A percentile compares a stretch with the other conserved stretches of the same genome.
phyloP scores from a whole-genome alignment of 1,140 invertebrate species.

The Drosophila sechellia region DNA sequence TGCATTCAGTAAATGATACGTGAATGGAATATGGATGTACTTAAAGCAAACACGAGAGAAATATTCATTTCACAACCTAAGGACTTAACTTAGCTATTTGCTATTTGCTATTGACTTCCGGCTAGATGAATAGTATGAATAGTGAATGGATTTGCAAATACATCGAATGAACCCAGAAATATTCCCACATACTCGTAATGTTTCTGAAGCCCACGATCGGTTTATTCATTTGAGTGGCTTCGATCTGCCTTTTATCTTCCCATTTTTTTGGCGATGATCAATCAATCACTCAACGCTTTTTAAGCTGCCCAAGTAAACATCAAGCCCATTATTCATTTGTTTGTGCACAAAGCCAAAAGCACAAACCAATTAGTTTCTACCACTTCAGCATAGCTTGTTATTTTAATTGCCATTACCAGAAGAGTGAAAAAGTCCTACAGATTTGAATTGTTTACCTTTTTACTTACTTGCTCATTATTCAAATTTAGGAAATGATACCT shows the following conservation, averaged over 20 bases:
- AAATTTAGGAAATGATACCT: too few relatives aligned
- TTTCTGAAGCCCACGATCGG: constrained; percentile 15
- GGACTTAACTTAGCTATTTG: too few relatives aligned
- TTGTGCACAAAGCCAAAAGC: neutral
- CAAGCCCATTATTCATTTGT: constrained; percentile 28
- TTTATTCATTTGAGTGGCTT: constrained; percentile 8
- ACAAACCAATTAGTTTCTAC: constrained; percentile 2
- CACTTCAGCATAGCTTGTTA: neutral
- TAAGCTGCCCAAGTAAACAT: constrained; percentile 10
- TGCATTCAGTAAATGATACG: constrained; percentile 30
- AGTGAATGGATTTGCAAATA: neutral
- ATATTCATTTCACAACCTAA: too few relatives aligned
- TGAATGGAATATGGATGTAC: constrained; percentile 32
- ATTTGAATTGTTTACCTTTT: too few relatives aligned
- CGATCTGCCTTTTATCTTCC: neutral
- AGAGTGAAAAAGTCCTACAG: neutral
- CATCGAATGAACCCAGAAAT: neutral
- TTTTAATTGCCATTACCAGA: neutral
- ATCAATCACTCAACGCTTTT: constrained; percentile 25
- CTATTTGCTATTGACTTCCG: constrained; percentile 38
- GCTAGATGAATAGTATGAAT: neutral
- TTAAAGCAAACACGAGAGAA: constrained; percentile 10
- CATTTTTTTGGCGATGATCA: constrained; percentile 14
- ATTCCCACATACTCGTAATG: constrained; percentile 17
- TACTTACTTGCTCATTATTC: too few relatives aligned